phyloP scores from a whole-genome alignment of 1,140 invertebrate genomes.

The Piezodorus guildinii region DNA sequence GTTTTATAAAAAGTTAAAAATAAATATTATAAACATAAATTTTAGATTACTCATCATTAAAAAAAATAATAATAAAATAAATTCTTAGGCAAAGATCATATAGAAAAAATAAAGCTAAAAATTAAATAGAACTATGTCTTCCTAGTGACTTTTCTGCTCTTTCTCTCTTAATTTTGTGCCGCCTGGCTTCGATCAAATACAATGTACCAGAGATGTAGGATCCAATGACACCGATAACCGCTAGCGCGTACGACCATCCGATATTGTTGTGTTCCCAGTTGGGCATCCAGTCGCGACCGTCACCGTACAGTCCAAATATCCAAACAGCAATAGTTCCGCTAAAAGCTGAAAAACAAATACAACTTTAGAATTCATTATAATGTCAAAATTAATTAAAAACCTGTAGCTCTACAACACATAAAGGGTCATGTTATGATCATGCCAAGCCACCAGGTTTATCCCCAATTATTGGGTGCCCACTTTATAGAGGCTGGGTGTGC shows the following conservation, averaged over 20 bases:
- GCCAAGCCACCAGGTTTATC: no score
- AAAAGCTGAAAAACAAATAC: constrained; percentile 39
- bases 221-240: constrained; percentile 58
- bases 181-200: constrained; percentile 19
- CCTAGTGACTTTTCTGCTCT: constrained; percentile 11
- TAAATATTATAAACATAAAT: no score
- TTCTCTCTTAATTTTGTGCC: constrained; percentile 20
- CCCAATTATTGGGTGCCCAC: no score
- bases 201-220: constrained; percentile 14
- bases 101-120: not conserved
- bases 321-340: constrained; percentile 62
- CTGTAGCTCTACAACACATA: no score
- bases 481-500: no score
- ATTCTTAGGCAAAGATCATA: no score
- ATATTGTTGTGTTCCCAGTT: constrained; percentile 91
- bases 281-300: constrained; percentile 91
- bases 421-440: no score
- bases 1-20: no score
- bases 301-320: constrained; percentile 77
- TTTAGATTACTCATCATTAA: no score
- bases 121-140: not conserved
- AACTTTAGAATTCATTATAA: not conserved
- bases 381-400: no score
- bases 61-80: no score
- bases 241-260: constrained; percentile 88